Evolutionary conservation across 2,888 invertebrate genomes (phyloP).

Genomic region (Leptinotarsa haldemani): DNA sequence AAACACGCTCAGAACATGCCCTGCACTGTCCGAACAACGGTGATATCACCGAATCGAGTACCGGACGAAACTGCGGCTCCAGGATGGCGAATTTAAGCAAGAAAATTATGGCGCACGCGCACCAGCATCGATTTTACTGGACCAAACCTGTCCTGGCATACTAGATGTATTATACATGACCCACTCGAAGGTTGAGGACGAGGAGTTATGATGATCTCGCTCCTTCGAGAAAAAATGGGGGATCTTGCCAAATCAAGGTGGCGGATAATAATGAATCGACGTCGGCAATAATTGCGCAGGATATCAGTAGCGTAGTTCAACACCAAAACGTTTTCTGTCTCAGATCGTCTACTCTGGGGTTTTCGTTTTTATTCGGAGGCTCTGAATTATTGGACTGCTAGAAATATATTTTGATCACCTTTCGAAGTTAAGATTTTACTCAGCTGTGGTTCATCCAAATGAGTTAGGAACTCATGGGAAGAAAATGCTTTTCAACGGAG

Average conservation of each 20-base stretch:
- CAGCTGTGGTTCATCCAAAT: too few species aligned
- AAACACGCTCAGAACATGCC: slow-evolving; percentile 35
- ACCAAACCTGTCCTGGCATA: slow-evolving; percentile 63
- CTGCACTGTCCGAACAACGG: slow-evolving; percentile 24
- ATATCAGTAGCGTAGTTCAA: background rate
- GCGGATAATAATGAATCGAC: slow-evolving; percentile 29
- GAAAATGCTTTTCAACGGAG: too few species aligned
- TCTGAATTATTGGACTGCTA: too few species aligned
- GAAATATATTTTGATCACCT: too few species aligned
- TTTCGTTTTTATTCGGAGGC: background rate
- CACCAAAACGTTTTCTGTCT: background rate
- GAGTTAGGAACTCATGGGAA: too few species aligned
- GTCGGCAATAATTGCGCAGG: background rate
- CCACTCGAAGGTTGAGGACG: slow-evolving; percentile 54
- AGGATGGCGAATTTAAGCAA: slow-evolving; percentile 55
- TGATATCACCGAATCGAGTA: slow-evolving; percentile 43
- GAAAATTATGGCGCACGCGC: slow-evolving; percentile 58
- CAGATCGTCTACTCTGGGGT: background rate
- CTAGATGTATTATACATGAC: slow-evolving; percentile 64
- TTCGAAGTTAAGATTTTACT: too few species aligned
- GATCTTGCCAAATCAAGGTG: slow-evolving; percentile 32
- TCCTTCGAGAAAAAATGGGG: slow-evolving; percentile 25
- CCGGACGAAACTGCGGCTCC: slow-evolving; percentile 60
- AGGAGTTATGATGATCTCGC: slow-evolving; percentile 45
- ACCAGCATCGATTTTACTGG: slow-evolving; percentile 62